Percentiles rank a stretch among this genome's conserved stretches.
Evolutionary conservation across 1,140 invertebrate genomes (phyloP).

Genomic region (Aphelenchoides fujianensis): DNA sequence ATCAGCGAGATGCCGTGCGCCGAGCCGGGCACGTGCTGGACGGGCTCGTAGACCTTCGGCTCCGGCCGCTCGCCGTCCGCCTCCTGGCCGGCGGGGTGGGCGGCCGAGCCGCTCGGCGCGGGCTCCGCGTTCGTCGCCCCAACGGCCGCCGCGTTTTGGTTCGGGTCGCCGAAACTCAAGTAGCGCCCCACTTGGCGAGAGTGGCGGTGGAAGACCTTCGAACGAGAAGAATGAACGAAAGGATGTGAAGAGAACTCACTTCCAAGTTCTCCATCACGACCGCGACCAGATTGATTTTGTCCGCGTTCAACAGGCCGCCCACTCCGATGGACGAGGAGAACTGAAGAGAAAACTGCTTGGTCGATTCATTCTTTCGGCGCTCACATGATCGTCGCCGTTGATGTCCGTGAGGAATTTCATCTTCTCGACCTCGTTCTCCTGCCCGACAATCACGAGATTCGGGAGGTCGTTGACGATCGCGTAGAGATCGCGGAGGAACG

Average conservation of each 20-base stretch:
- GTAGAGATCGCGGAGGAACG: slow-evolving; percentile 79
- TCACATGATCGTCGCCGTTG: slow-evolving; percentile 73
- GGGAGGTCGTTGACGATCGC: slow-evolving; percentile 72
- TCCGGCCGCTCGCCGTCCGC: slow-evolving; percentile 53
- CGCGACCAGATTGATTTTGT: slow-evolving; percentile 68
- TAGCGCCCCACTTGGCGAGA: slow-evolving; percentile 35
- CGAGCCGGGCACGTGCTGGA: slow-evolving; percentile 77
- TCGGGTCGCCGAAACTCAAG: slow-evolving; percentile 14
- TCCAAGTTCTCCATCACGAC: slow-evolving; percentile 22
- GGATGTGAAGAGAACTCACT: too few relatives aligned
- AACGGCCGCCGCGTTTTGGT: not conserved
- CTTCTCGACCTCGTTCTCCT: slow-evolving; percentile 63
- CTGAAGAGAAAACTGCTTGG: too few relatives aligned
- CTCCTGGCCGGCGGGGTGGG: too few relatives aligned
- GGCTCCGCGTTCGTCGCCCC: too few relatives aligned
- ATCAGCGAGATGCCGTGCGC: slow-evolving; percentile 79
- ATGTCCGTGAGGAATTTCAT: slow-evolving; percentile 71
- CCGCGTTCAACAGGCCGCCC: slow-evolving; percentile 78
- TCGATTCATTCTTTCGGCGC: too few relatives aligned
- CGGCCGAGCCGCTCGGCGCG: too few relatives aligned
- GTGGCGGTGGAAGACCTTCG: slow-evolving; percentile 57
- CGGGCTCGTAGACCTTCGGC: slow-evolving; percentile 75
- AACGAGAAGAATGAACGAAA: too few relatives aligned
- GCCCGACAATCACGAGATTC: slow-evolving; percentile 69
- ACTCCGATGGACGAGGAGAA: slow-evolving; percentile 73